Base-by-base conservation (phyloP, 1,140 invertebrate species). In the Leptinotarsa defecta region DNA sequence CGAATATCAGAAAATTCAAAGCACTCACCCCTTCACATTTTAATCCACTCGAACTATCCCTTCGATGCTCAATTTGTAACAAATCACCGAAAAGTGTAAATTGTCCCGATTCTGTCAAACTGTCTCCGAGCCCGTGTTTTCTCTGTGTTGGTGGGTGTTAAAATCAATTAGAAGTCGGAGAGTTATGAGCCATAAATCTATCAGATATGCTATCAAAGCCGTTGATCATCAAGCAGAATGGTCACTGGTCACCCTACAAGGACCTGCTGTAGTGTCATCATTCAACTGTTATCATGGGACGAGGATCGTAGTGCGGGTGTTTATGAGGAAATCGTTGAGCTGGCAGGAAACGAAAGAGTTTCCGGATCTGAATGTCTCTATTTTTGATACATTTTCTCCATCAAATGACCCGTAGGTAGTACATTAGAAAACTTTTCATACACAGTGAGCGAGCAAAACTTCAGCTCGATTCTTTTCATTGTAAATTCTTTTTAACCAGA, bases 151-250 rank as follows among this genome's bases (percentile, higher is more conserved):
- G 48, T 48, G 20, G 48, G 43, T 68, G 69, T 71, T 71, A 62
- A 48, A 71, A 71, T 71, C 70, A 71, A 71, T 71, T 71, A 71
- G 57, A 71, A 24, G 70, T n/a, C 22, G 20, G 57, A 71, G 70
- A 71, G 57, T 71, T 71, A 71, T 71, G 52, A 49, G 43, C 49
- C 43, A 62, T 71, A 71, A 71, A 71, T 71, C 70, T 71, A 61
- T 52, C 48, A 24, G 70, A 71, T 71, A 57, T 27, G 57, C 70
- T 62, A 62, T 71, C 70, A 34, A 11, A 17, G 57, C 24, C 70
- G 52, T 71, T 71, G 70, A 71, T 71, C 70, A 71, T 71, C 24
- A 22, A n/a, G 22, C 20, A 57, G 49, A 52, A 17, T 22, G 22
- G 49, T 24, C 57, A 17, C 49, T 57, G 52, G n/a, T 15, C 52